Evolutionary conservation across 2,113 vertebrate species (phyloP), one percentile per base, ranked within the genome.

Genomic region (Zapus hudsonius): DNA sequence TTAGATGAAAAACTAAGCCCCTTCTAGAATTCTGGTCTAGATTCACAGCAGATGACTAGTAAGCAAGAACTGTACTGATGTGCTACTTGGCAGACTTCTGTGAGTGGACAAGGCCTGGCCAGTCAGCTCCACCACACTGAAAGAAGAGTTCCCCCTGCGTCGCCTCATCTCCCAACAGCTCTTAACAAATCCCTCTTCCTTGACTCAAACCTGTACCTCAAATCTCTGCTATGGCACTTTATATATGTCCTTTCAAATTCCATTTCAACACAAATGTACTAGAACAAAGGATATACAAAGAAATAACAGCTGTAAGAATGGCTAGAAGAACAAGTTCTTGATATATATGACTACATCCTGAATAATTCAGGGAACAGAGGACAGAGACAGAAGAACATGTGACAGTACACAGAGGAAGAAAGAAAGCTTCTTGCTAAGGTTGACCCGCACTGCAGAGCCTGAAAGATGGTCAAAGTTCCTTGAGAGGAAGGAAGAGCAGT

Each of bases 11-110:
- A 73, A 40, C 5, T 25, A 66, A 47, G 36, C 22, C 19, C 81
- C 22, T 8, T 82, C 33, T 19, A 87, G 87, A 93, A 87, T 84
- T 84, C 61, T 95, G 25, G n/a, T 89, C 36, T 27, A 86, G 72
- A 52, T 31, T 27, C 73, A 63, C 11, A 80, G 47, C 0, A 84
- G 57, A 76, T 44, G 64, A 92, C 75, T 0, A 69, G 38, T 11
- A 59, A 64, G 87, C 10, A 44, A 1, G 29, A 63, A 59, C 73
- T 91, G 73, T 27, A 69, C 3, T 40, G 83, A 59, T 55, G 75
- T 59, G 42, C 33, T 55, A 64, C 29, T 3, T 64, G 47, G 5
- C 66, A 57, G 36, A 61, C 86, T 78, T 72, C 82, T 74, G 64
- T 31, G 42, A 90, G 79, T 33, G 67, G 63, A 47, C 23, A 27